phyloP scores from a whole-genome alignment of 1,140 invertebrate species.

The Tenebrio molitor region DNA sequence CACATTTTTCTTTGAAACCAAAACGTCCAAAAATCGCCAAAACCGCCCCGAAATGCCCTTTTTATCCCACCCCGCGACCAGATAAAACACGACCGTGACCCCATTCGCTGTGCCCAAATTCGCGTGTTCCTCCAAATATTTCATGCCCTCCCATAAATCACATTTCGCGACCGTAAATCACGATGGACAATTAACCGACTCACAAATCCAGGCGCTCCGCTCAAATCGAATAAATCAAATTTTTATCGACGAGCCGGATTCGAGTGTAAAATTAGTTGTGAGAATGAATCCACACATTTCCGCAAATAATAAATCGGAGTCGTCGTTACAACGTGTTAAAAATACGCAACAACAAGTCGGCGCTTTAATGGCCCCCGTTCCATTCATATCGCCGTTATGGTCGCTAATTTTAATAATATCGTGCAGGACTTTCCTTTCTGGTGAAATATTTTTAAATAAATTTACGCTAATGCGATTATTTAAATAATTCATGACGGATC shows the following conservation, averaged over 20 bases:
- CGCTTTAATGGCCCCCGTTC: conserved; percentile 10
- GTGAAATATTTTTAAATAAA: conserved; percentile 37
- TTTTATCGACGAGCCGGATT: conserved; percentile 13
- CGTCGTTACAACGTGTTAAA: background rate
- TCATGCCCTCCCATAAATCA: conserved; percentile 2
- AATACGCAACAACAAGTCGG: no score
- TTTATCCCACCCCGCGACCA: no score
- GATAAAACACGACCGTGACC: background rate
- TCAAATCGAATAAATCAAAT: conserved; percentile 29
- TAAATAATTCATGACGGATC: conserved; percentile 27
- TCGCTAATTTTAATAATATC: conserved; percentile 8
- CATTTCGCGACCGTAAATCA: conserved; percentile 9
- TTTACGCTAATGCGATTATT: conserved; percentile 16
- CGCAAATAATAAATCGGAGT: conserved; percentile 26
- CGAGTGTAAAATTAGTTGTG: conserved; percentile 12
- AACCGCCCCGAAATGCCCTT: no score
- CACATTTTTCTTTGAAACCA: no score
- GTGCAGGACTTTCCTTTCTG: conserved; percentile 13
- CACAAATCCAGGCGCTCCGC: background rate
- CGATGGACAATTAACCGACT: background rate
- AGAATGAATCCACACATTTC: conserved; percentile 28
- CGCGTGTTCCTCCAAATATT: background rate
- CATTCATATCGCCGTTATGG: conserved; percentile 16
- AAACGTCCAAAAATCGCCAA: no score
- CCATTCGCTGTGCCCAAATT: background rate